A percentile compares a stretch with the other conserved stretches of the same genome.
phyloP scores from a whole-genome alignment of 2,797 vertebrate genomes.

The Cheirogaleus major region DNA sequence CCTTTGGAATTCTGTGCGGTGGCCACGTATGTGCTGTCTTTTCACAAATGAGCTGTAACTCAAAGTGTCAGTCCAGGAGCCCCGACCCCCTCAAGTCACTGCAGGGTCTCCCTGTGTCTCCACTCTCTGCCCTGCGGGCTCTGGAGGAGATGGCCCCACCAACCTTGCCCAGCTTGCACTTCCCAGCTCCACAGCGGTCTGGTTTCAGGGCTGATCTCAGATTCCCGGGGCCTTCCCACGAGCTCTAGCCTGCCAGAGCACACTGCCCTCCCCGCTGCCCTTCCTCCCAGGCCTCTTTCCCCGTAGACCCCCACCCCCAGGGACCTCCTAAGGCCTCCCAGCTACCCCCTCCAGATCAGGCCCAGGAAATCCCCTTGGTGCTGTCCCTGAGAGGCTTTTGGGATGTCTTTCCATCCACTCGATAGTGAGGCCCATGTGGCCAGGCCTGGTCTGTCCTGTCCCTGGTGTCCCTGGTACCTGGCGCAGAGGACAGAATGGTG shows the following conservation, averaged over 20 bases:
- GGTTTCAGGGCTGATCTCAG: not conserved
- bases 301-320: no score
- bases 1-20: not conserved
- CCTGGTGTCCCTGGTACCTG: not conserved
- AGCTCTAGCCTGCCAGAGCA: rapidly evolving
- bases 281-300: rapidly evolving
- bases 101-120: not conserved
- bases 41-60: not conserved
- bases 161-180: no score
- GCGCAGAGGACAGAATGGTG: no score
- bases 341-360: not conserved
- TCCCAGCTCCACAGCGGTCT: not conserved
- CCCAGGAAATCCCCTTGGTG: not conserved
- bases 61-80: not conserved
- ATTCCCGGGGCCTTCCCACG: not conserved
- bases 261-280: rapidly evolving
- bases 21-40: not conserved
- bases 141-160: not conserved
- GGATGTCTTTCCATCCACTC: not conserved
- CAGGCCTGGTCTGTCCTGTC: not conserved
- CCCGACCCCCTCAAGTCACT: not conserved
- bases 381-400: rapidly evolving
- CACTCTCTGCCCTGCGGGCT: rapidly evolving
- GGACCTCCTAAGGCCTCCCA: not conserved
- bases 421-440: not conserved